Conservation (phyloP, 1,140 invertebrate genomes). For the Cyclina sinensis region DNA sequence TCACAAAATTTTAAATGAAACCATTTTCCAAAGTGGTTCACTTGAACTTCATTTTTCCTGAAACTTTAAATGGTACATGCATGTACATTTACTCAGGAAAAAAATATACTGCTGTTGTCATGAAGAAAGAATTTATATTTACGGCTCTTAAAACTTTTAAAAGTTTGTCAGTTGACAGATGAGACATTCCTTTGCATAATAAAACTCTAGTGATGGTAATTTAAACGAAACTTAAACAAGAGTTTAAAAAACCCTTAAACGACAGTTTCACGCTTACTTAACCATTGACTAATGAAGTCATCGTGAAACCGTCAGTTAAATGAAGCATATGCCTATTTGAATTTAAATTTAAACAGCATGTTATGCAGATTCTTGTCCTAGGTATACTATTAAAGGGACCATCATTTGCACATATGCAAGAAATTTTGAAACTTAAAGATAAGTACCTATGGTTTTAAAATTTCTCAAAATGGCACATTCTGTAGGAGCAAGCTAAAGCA, state of each 20-base stretch:
- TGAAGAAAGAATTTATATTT: background rate
- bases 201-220: background rate
- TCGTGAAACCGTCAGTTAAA: background rate
- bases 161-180: background rate
- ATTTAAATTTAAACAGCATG: background rate
- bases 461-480: too few relatives aligned
- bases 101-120: background rate
- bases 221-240: conserved; percentile 21
- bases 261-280: background rate
- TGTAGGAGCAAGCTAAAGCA: too few relatives aligned
- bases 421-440: too few relatives aligned
- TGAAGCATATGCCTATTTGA: background rate
- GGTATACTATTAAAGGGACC: too few relatives aligned
- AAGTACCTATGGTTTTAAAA: too few relatives aligned
- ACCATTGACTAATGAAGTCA: conserved; percentile 5
- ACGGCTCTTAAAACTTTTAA: background rate
- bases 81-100: too few relatives aligned
- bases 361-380: too few relatives aligned
- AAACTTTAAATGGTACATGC: too few relatives aligned
- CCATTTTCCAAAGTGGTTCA: too few relatives aligned
- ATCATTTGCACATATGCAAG: too few relatives aligned
- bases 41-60: too few relatives aligned
- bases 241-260: background rate
- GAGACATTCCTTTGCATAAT: background rate
- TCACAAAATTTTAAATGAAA: too few relatives aligned